Base-by-base conservation (phyloP, 2,888 invertebrate species). In the Lampropteryx suffumata region DNA sequence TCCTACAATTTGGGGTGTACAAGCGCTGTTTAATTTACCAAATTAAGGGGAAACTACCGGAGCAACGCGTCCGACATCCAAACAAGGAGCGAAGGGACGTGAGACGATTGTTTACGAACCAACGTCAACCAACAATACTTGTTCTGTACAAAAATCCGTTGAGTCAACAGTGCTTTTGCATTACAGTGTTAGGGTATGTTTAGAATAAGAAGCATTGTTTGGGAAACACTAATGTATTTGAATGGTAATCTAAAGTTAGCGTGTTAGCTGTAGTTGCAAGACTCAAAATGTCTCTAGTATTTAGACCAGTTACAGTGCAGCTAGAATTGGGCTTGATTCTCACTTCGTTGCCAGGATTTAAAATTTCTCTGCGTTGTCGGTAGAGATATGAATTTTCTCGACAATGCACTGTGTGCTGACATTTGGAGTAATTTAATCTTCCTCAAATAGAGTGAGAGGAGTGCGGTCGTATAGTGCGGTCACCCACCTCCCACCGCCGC, bases 361-460 rank as follows among this genome's bases (percentile, higher is more conserved):
- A n/a, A 17, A 17, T 3, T 17, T 17, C 17, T 17, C 17, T 5
- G 2, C 21, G 2, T 5, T 21, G 28, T 10, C n/a, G 30, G 29
- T 9, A 30, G 9, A 26, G 27, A 28, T 34, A 33, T n/a, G 47
- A 48, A 48, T 52, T 57, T 39, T 42, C 35, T 39, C 17, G 27
- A 29, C 30, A 39, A 50, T 28, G 12, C 30, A 48, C 30, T 49
- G 37, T 50, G 61, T 61, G 64, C 67, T 62, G 69, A 76, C 67
- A 69, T 78, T 76, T 64, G 59, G 61, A 73, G 82, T 79, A 82
- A 82, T 83, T 79, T 76, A 78, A 80, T 84, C 72, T 82, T 76
- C 61, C 61, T 70, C 73, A 69, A 73, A 75, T 71, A 74, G 45
- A 62, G 63, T 44, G 45, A 50, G 53, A 44, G 50, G 61, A 62